phyloP scores from a whole-genome alignment of 1,140 invertebrate genomes.

The Elymnias hypermnestra region DNA sequence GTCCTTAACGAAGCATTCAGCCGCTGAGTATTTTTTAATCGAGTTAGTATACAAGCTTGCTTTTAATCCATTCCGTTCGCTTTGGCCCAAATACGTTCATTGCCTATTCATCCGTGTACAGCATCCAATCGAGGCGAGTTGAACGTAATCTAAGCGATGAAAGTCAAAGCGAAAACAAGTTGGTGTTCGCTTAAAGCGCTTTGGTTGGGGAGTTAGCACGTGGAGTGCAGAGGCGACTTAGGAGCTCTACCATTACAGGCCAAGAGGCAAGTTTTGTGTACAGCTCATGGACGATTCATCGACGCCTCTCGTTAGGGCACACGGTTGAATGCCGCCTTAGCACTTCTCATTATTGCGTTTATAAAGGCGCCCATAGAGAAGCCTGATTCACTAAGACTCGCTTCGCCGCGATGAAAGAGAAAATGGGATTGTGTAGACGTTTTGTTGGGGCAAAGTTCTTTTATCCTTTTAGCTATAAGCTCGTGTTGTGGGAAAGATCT shows the following conservation, averaged over 20 bases:
- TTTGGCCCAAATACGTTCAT: slow-evolving; percentile 56
- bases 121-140: slow-evolving; percentile 47
- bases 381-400: slow-evolving; percentile 66
- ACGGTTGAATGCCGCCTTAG: slow-evolving; percentile 67
- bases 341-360: slow-evolving; percentile 74
- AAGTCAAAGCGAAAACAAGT: slow-evolving; percentile 63
- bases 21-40: slow-evolving; percentile 30
- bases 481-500: slow-evolving; percentile 22
- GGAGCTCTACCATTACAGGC: slow-evolving; percentile 42
- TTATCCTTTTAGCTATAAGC: slow-evolving; percentile 28
- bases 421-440: slow-evolving; percentile 71
- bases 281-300: slow-evolving; percentile 68
- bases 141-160: slow-evolving; percentile 49
- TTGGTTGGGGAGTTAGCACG: slow-evolving; percentile 30
- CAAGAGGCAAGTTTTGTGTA: slow-evolving; percentile 68
- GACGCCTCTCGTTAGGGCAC: slow-evolving; percentile 58
- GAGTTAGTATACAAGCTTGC: slow-evolving; percentile 42
- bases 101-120: slow-evolving; percentile 53
- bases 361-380: slow-evolving; percentile 69
- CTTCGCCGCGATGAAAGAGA: slow-evolving; percentile 63
- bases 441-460: slow-evolving; percentile 43
- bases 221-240: slow-evolving; percentile 23
- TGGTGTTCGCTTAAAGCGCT: slow-evolving; percentile 59
- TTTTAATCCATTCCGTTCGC: slow-evolving; percentile 45
- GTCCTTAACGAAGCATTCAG: slow-evolving; percentile 26